These are phyloP conservation scores for Polietes domitor DNA, from an alignment of 2,888 invertebrate species.

Conservation along the genomic window DNA sequence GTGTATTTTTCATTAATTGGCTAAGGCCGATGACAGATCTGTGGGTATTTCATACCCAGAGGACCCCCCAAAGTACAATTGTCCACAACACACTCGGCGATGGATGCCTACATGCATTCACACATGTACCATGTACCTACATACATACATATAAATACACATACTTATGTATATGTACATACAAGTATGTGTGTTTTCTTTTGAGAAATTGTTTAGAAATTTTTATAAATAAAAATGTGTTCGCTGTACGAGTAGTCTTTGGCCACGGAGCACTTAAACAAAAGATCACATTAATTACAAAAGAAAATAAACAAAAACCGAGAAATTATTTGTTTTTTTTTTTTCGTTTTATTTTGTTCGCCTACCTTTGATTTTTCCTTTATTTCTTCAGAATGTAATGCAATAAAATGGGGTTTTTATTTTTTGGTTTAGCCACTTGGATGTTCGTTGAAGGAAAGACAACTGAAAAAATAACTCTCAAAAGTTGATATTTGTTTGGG, in stretches of 20 bases:
- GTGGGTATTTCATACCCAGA: constrained; percentile 17
- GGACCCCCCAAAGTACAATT: background rate
- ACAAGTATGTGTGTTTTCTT: background rate
- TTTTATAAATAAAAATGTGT: constrained; percentile 9
- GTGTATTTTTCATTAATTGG: constrained; percentile 45
- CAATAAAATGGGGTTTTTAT: background rate
- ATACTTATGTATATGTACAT: background rate
- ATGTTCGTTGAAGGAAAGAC: background rate
- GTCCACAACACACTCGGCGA: no score
- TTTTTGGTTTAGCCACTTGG: background rate
- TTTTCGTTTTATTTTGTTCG: background rate
- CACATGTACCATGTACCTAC: background rate
- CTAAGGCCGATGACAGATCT: constrained; percentile 50
- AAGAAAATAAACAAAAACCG: constrained; percentile 7
- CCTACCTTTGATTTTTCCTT: background rate
- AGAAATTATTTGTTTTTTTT: background rate
- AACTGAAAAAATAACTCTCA: background rate
- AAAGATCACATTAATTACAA: background rate
- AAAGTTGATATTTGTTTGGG: background rate
- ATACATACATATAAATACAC: background rate
- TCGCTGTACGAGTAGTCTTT: background rate
- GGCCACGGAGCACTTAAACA: background rate
- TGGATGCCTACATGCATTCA: no score
- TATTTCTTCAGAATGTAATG: background rate
- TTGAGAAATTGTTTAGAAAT: background rate